Evolutionary conservation across 1,140 invertebrate genomes (phyloP).

Genomic region (Stegodyphus mimosarum): DNA sequence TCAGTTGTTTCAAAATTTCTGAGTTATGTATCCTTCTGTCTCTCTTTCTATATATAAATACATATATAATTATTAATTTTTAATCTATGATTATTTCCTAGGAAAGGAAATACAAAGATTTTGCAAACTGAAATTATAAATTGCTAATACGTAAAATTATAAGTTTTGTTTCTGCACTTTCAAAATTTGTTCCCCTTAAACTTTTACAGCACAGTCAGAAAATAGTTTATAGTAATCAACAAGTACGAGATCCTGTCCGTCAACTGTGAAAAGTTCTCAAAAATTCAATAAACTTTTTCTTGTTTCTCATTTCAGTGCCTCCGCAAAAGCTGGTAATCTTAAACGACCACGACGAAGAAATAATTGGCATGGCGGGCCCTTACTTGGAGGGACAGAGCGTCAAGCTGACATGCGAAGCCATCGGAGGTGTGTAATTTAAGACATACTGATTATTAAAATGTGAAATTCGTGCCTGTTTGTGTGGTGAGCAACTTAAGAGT

Average conservation of each 20-base stretch:
- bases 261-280: neutral
- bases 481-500: no score
- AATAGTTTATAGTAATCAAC: neutral
- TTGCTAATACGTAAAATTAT: no score
- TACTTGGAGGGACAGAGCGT: slow-evolving; percentile 88
- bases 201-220: neutral
- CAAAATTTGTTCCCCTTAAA: neutral
- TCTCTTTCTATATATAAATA: no score
- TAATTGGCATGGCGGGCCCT: slow-evolving; percentile 72
- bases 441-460: neutral
- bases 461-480: no score
- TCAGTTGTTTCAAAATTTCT: no score
- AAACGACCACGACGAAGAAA: slow-evolving; percentile 53
- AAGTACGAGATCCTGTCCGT: neutral
- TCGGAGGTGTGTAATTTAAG: slow-evolving; percentile 78
- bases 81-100: no score
- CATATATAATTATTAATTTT: no score
- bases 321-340: slow-evolving; percentile 40
- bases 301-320: slow-evolving; percentile 22
- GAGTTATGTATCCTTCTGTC: no score
- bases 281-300: slow-evolving; percentile 4
- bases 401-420: slow-evolving; percentile 85
- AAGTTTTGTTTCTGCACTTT: no score
- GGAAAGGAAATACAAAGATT: no score
- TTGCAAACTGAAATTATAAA: no score